Conservation (phyloP, 2,888 invertebrate genomes). For the Athetis lepigone region DNA sequence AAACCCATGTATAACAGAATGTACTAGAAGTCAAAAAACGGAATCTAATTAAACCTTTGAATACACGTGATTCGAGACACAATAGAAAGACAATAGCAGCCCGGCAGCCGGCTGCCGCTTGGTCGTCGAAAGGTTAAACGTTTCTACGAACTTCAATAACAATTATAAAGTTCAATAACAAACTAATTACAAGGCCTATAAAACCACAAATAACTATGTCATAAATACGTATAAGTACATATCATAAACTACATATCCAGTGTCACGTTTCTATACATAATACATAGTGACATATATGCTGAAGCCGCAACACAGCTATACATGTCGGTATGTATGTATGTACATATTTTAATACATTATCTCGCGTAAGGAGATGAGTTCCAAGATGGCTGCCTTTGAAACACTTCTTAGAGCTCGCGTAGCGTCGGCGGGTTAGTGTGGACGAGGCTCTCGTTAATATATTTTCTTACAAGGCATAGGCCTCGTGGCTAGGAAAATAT, state of each 20-base stretch:
- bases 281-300: slow-evolving; percentile 25
- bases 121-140: too few relatives aligned
- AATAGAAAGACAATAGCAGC: too few relatives aligned
- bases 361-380: slow-evolving; percentile 86
- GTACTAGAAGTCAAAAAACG: too few relatives aligned
- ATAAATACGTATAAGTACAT: slow-evolving; percentile 26
- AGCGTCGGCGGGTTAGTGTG: slow-evolving; percentile 64
- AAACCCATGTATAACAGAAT: too few relatives aligned
- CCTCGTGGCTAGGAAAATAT: too few relatives aligned
- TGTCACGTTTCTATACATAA: slow-evolving; percentile 45
- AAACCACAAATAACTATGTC: slow-evolving; percentile 45
- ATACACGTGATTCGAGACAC: too few relatives aligned
- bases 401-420: slow-evolving; percentile 85
- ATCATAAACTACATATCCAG: slow-evolving; percentile 40
- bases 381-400: slow-evolving; percentile 86
- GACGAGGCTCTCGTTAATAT: slow-evolving; percentile 63
- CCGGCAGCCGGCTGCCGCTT: too few relatives aligned
- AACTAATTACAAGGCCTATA: slow-evolving; percentile 25
- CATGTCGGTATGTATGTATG: slow-evolving; percentile 70
- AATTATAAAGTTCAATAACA: neutral
- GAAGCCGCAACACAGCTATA: slow-evolving; percentile 49
- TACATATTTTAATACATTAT: slow-evolving; percentile 85
- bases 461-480: neutral
- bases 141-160: neutral
- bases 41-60: too few relatives aligned